phyloP scores from a whole-genome alignment of 2,888 invertebrate species.

The Drosophila nr. medialis region DNA sequence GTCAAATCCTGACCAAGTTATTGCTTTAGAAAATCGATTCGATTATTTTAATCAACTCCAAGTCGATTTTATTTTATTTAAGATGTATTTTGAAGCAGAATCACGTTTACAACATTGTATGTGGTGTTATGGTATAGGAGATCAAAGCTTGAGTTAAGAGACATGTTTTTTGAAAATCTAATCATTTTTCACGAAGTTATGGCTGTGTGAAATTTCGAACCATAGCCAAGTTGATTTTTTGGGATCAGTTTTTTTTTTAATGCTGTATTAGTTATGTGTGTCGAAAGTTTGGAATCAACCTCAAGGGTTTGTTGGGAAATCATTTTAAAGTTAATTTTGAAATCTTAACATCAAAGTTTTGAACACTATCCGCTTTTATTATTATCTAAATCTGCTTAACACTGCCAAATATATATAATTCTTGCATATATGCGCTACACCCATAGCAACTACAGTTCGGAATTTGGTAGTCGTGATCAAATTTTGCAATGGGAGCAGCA shows the following conservation, averaged over 20 bases:
- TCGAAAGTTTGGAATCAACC: background rate
- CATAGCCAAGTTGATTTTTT: background rate
- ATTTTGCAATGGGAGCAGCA: conserved; percentile 81
- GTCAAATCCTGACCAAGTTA: background rate
- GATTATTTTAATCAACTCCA: background rate
- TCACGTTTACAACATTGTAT: too few relatives aligned
- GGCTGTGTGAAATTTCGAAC: background rate
- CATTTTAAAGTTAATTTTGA: background rate
- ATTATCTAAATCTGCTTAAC: background rate
- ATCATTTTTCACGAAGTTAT: background rate
- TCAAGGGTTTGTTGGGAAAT: background rate
- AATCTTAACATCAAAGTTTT: background rate
- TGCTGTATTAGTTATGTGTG: background rate
- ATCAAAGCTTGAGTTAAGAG: background rate
- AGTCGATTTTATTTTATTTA: background rate
- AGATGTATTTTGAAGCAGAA: too few relatives aligned
- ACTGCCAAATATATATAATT: background rate
- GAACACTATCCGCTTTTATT: background rate
- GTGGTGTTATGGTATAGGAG: background rate
- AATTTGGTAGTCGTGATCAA: conserved; percentile 75
- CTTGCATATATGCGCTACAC: conserved; percentile 63
- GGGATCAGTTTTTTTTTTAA: too few relatives aligned
- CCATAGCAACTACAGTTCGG: conserved; percentile 80
- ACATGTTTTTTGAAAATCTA: background rate
- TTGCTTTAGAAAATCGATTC: background rate